Evolutionary conservation across 1,140 invertebrate genomes (phyloP).

Genomic region (Pogonognathellus flavescens): DNA sequence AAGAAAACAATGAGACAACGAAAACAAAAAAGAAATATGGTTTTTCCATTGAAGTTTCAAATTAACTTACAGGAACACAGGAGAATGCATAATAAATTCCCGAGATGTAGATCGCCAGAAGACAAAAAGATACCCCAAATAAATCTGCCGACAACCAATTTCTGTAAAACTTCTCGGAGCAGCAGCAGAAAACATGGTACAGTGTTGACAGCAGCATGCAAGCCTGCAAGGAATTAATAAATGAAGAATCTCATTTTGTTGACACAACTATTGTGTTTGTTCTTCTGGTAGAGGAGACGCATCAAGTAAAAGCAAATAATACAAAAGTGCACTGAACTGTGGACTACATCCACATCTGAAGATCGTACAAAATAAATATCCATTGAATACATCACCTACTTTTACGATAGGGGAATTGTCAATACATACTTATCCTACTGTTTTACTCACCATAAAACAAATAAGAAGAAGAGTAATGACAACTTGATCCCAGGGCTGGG

Average conservation of each 20-base stretch:
- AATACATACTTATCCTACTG: background rate
- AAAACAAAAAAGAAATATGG: too few relatives aligned
- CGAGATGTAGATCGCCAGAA: conserved; percentile 94
- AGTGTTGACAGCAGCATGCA: conserved; percentile 93
- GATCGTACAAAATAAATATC: too few relatives aligned
- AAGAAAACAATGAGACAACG: too few relatives aligned
- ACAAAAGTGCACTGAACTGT: too few relatives aligned
- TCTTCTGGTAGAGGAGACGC: too few relatives aligned
- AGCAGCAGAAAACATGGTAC: conserved; percentile 95
- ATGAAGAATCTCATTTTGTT: conserved; percentile 54
- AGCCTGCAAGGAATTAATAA: conserved; percentile 76
- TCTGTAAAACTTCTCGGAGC: conserved; percentile 87
- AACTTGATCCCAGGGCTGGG: conserved; percentile 82
- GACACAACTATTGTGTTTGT: too few relatives aligned
- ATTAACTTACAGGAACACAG: conserved; percentile 85
- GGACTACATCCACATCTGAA: too few relatives aligned
- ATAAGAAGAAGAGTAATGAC: conserved; percentile 85
- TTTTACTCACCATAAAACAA: conserved; percentile 84
- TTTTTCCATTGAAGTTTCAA: too few relatives aligned
- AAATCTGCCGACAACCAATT: conserved; percentile 92
- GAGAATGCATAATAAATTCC: conserved; percentile 98
- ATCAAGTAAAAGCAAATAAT: too few relatives aligned
- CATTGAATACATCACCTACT: background rate
- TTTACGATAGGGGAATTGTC: background rate
- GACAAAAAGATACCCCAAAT: conserved; percentile 91